These are phyloP conservation scores for Microctonus hyperodae DNA, from an alignment of 2,888 invertebrate genomes.

Conservation along the genomic window DNA sequence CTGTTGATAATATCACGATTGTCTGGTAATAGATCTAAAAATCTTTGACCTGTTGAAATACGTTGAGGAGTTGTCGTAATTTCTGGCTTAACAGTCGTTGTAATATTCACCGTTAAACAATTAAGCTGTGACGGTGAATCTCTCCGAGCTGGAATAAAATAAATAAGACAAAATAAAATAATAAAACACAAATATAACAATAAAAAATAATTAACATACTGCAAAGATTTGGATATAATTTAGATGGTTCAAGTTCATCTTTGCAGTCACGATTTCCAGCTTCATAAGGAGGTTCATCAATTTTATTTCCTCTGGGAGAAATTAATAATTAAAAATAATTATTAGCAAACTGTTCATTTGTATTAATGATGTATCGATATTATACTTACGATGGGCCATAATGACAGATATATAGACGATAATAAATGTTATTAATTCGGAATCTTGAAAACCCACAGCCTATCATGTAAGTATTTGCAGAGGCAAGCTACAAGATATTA, in stretches of 20 bases:
- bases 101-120: not conserved
- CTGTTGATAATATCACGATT: not conserved
- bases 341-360: not conserved
- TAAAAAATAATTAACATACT: slow-evolving; percentile 23
- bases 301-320: slow-evolving; percentile 29
- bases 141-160: not conserved
- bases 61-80: not conserved
- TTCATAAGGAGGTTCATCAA: slow-evolving; percentile 26
- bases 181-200: not conserved
- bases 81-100: too few relatives aligned
- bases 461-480: slow-evolving; percentile 64
- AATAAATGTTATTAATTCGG: slow-evolving; percentile 54
- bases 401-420: slow-evolving; percentile 62
- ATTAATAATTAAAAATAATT: not conserved
- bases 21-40: not conserved
- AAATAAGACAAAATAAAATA: not conserved
- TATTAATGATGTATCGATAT: not conserved
- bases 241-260: slow-evolving; percentile 20
- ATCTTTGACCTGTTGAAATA: not conserved
- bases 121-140: not conserved
- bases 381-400: slow-evolving; percentile 59
- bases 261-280: slow-evolving; percentile 26
- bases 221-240: slow-evolving; percentile 29
- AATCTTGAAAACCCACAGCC: slow-evolving; percentile 66
- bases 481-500: slow-evolving; percentile 60